Evolutionary conservation across 2,888 invertebrate species (phyloP).

Genomic region (Phengaris arion): DNA sequence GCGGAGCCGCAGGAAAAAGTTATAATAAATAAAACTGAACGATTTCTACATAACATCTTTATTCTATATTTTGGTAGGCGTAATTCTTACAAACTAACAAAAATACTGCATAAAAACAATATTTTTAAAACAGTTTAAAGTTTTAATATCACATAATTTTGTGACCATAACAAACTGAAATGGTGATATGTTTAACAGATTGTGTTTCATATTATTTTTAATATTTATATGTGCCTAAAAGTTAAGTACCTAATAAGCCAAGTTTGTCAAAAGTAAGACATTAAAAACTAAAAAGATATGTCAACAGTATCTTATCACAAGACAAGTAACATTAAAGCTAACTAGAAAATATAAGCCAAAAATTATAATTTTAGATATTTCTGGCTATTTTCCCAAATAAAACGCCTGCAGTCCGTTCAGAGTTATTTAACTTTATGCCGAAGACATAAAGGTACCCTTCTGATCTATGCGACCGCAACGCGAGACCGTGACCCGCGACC

Average conservation of each 20-base stretch:
- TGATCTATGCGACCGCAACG: no score
- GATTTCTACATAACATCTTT: not conserved
- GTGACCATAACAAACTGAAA: not conserved
- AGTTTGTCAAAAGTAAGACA: not conserved
- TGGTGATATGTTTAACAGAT: not conserved
- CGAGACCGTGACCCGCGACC: no score
- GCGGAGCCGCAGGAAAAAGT: not conserved
- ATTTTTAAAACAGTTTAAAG: not conserved
- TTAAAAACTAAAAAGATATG: not conserved
- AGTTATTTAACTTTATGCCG: not conserved
- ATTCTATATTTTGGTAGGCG: constrained; percentile 20
- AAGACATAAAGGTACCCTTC: no score
- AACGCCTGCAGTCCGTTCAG: not conserved
- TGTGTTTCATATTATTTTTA: not conserved
- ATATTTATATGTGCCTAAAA: not conserved
- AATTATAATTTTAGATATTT: not conserved
- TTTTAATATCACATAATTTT: not conserved
- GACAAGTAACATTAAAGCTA: not conserved
- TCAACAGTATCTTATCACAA: not conserved
- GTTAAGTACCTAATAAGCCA: no score
- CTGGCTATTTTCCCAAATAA: no score
- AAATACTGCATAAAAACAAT: not conserved
- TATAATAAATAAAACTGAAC: not conserved
- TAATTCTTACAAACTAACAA: constrained; percentile 3
- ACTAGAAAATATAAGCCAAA: not conserved